Percentiles rank a stretch among this genome's conserved stretches.
Conservation (phyloP, 2,113 vertebrate genomes). For the Ovibos moschatus region DNA sequence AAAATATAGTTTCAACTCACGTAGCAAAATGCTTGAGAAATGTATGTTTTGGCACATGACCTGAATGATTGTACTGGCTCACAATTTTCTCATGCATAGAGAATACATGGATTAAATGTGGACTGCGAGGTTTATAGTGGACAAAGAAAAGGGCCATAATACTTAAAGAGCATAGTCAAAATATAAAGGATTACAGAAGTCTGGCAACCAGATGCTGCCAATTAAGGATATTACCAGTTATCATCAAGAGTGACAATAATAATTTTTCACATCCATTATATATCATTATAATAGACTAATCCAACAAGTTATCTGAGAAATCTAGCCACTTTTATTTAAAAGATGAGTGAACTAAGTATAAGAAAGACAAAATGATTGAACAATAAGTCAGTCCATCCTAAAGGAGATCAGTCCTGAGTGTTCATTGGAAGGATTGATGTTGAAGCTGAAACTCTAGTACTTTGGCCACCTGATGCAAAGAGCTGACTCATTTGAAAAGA, state of each 20-base stretch:
- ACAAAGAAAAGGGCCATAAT: conserved; percentile 1
- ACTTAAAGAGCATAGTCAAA: neutral
- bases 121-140: neutral
- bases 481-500: neutral
- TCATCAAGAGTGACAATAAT: neutral
- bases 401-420: neutral
- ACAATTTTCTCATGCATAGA: neutral
- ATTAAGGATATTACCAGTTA: neutral
- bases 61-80: neutral
- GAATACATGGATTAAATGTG: neutral
- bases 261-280: neutral
- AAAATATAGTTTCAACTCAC: neutral
- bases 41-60: neutral
- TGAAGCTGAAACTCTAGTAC: neutral
- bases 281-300: neutral
- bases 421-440: neutral
- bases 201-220: neutral
- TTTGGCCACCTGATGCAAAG: neutral
- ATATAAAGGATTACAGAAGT: neutral
- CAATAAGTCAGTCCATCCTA: neutral
- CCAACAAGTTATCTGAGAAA: neutral
- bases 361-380: neutral
- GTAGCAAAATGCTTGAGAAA: neutral
- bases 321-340: neutral
- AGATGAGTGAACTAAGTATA: neutral